Base-by-base conservation (phyloP, 2,113 vertebrate genomes). In the Stegastes partitus region DNA sequence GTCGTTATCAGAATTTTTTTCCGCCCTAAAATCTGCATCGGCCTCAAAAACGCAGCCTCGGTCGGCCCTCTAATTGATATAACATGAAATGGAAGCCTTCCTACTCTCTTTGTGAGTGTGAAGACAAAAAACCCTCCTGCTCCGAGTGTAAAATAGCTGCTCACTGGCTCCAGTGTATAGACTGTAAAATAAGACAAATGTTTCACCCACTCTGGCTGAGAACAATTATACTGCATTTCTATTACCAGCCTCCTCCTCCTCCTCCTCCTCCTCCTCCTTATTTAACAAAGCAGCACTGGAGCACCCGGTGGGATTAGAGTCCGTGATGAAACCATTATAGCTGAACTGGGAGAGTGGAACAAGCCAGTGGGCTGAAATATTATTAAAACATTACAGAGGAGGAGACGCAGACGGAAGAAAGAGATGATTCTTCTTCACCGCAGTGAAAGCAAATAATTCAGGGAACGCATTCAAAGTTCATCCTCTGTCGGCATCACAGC, bases 231-330 rank as follows among this genome's bases (percentile, higher is more conserved):
- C 76, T 76, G 86, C 79, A 79, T 90, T 93, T 79, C 82, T 91
- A 91, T 92, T 88, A 93, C 65, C 81, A 72, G 81, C 83, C 69
- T 79, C 85, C 84, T 74, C 84, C 78, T 80, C 79, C 74, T 78
- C 64, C 39, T 39, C 77, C 77, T 85, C 80, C 79, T 86, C 77
- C 75, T 75, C 87, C 79, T 79, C 75, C 74, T 83, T 83, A 84
- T 85, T 90, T 87, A 91, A 91, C 91, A 91, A 89, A 84, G 92
- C 91, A 78, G 85, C 85, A 85, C 80, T 89, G 87, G 82, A 87
- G 83, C 86, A 84, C 77, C 90, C 84, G 87, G 83, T 74, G 86
- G 85, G 83, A 89, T 92, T 89, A 88, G 69, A 80, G 54, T 79
- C 79, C 58, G 74, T 81, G 89, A 92, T 89, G 87, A 89, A 88